Percentiles rank a stretch among this genome's conserved stretches.
These are phyloP conservation scores for Acanthopleura granulata DNA, from an alignment of 2,888 invertebrate species.

Conservation along the genomic window DNA sequence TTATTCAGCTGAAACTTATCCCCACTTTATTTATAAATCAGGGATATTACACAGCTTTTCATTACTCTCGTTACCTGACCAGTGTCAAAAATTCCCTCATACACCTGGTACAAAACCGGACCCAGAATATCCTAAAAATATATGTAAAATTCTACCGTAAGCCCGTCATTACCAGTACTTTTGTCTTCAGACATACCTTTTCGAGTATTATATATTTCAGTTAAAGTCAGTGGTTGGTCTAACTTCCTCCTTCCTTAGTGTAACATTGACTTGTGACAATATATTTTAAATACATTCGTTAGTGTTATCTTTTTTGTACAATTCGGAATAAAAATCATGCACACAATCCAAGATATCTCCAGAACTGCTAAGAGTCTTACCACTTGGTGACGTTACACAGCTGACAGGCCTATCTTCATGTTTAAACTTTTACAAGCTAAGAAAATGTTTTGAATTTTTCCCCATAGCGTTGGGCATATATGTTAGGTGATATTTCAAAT, in stretches of 20 bases:
- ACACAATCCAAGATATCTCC: background rate
- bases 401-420: background rate
- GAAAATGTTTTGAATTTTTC: background rate
- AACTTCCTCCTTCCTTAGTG: background rate
- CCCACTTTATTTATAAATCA: background rate
- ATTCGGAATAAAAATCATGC: background rate
- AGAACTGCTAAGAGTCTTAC: background rate
- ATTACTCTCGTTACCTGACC: too few relatives aligned
- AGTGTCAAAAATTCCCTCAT: background rate
- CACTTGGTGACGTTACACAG: background rate
- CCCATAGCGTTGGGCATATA: too few relatives aligned
- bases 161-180: background rate
- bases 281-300: too few relatives aligned
- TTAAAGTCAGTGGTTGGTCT: background rate
- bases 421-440: constrained; percentile 7
- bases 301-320: background rate
- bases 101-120: background rate
- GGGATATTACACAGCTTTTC: background rate
- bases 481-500: too few relatives aligned
- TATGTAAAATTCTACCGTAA: background rate
- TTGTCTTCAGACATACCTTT: background rate
- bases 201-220: too few relatives aligned
- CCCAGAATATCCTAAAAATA: background rate
- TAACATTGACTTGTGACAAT: too few relatives aligned
- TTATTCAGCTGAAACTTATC: too few relatives aligned